Evolutionary conservation across 2,888 invertebrate genomes (phyloP).

Genomic region (Apodemia duryi): DNA sequence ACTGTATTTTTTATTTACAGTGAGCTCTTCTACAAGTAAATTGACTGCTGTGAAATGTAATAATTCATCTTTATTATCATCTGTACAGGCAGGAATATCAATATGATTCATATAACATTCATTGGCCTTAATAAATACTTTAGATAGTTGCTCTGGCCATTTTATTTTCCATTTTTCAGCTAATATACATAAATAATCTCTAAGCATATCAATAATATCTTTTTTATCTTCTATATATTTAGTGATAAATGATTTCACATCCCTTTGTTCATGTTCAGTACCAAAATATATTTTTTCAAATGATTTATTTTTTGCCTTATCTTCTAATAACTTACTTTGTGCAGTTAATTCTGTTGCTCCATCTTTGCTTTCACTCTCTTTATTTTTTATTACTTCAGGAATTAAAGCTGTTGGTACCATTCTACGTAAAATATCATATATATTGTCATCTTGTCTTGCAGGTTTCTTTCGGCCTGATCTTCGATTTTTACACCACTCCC

Average conservation of each 20-base stretch:
- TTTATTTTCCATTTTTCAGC: conserved; percentile 80
- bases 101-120: conserved; percentile 71
- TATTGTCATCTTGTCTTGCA: conserved; percentile 79
- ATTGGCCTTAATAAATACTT: conserved; percentile 81
- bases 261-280: conserved; percentile 80
- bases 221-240: conserved; percentile 76
- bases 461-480: conserved; percentile 73
- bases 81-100: conserved; percentile 59
- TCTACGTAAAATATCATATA: conserved; percentile 83
- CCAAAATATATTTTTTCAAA: conserved; percentile 80
- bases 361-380: conserved; percentile 64
- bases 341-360: conserved; percentile 66
- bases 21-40: conserved; percentile 62
- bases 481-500: conserved; percentile 85
- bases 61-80: conserved; percentile 53
- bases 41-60: conserved; percentile 57
- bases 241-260: conserved; percentile 82
- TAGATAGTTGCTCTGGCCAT: conserved; percentile 82
- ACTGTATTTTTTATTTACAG: conserved; percentile 56
- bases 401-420: conserved; percentile 82
- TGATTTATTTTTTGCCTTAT: conserved; percentile 50
- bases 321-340: conserved; percentile 80
- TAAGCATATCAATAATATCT: conserved; percentile 80
- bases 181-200: conserved; percentile 79
- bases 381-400: conserved; percentile 60